phyloP scores from a whole-genome alignment of 2,113 vertebrate species.

The Pomatostomus ruficeps region DNA sequence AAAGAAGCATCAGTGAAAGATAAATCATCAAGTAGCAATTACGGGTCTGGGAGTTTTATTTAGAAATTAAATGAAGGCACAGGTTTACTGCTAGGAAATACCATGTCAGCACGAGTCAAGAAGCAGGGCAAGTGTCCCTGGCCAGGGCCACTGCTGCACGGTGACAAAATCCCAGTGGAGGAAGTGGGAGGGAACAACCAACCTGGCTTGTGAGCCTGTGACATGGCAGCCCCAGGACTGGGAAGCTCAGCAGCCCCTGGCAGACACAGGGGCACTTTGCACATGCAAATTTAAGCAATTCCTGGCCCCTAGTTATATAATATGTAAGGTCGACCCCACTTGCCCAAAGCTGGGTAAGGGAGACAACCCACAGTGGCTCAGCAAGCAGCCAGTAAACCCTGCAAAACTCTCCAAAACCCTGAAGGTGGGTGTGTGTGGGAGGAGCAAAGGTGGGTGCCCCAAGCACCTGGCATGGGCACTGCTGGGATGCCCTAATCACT shows the following conservation, averaged over 20 bases:
- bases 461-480: not conserved
- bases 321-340: accelerated
- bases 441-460: not conserved
- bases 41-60: conserved; percentile 25
- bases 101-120: not conserved
- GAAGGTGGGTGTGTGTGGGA: not conserved
- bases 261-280: not conserved
- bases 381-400: not conserved
- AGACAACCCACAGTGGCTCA: not conserved
- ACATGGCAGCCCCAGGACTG: not conserved
- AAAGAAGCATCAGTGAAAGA: conserved; percentile 27
- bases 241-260: not conserved
- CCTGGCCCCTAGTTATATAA: not conserved
- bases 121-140: not conserved
- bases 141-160: not conserved
- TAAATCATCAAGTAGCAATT: conserved; percentile 35
- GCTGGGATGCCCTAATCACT: not conserved
- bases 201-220: not conserved
- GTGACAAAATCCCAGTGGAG: not conserved
- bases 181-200: not conserved
- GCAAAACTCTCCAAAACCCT: not conserved
- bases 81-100: conserved; percentile 41
- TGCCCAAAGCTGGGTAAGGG: not conserved
- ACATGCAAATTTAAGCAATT: not conserved
- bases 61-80: conserved; percentile 10